phyloP scores from a whole-genome alignment of 2,797 vertebrate species.

The Cossypha heuglini region DNA sequence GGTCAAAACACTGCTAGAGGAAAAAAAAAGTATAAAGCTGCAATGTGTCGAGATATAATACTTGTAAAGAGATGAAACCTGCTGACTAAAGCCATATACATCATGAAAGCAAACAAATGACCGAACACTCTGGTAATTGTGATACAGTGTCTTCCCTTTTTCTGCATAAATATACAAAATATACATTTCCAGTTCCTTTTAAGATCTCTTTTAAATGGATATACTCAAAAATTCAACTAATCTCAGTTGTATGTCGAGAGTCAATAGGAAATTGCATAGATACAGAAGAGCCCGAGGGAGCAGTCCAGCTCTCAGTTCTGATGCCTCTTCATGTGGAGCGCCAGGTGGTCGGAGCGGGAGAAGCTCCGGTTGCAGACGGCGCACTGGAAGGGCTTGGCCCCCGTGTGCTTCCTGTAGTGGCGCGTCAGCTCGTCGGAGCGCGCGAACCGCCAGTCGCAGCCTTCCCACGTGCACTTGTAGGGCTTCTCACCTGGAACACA shows the following conservation, averaged over 20 bases:
- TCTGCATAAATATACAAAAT: constrained; percentile 81
- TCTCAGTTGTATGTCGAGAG: background rate
- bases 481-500: constrained; percentile 90
- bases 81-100: constrained; percentile 67
- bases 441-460: constrained; percentile 96
- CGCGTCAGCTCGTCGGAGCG: constrained; percentile 95
- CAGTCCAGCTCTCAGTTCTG: constrained; percentile 82
- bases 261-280: constrained; percentile 66
- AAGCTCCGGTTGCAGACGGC: constrained; percentile 92
- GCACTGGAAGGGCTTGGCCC: constrained; percentile 96
- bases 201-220: constrained; percentile 35
- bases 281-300: background rate
- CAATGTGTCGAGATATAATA: constrained; percentile 66
- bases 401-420: constrained; percentile 97
- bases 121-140: constrained; percentile 65
- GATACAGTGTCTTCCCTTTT: constrained; percentile 79
- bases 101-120: constrained; percentile 63
- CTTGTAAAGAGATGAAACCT: constrained; percentile 76
- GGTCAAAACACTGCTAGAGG: constrained; percentile 69
- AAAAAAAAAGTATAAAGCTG: constrained; percentile 33
- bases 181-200: constrained; percentile 80
- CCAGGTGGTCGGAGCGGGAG: constrained; percentile 96
- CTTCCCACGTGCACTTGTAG: constrained; percentile 95
- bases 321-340: constrained; percentile 97
- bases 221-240: constrained; percentile 51